phyloP scores from a whole-genome alignment of 2,113 vertebrate genomes.

The Centropristis striata region DNA sequence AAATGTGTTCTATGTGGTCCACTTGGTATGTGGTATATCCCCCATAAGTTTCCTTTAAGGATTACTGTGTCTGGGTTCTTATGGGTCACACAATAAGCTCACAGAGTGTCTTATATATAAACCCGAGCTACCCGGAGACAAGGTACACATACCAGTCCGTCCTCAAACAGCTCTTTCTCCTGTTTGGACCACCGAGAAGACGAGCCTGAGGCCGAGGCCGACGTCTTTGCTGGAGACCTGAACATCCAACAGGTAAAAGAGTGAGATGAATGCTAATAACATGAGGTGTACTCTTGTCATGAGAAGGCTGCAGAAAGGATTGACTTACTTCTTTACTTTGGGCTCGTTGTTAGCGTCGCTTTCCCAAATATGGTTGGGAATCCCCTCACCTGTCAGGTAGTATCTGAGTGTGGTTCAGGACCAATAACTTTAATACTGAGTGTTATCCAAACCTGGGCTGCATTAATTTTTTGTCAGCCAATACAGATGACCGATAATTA shows the following conservation, averaged over 20 bases:
- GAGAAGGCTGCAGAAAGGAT: background rate
- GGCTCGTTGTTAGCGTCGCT: conserved; percentile 77
- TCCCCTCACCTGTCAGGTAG: conserved; percentile 86
- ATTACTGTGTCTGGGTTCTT: too few relatives aligned
- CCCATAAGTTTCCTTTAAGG: too few relatives aligned
- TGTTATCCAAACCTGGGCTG: too few relatives aligned
- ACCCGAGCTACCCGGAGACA: background rate
- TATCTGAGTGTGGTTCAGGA: conserved; percentile 79
- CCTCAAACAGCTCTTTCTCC: conserved; percentile 95
- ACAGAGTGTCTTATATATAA: background rate
- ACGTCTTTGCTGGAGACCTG: conserved; percentile 85
- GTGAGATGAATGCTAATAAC: background rate
- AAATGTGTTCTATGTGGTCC: too few relatives aligned
- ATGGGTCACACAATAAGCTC: background rate
- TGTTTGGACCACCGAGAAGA: conserved; percentile 91
- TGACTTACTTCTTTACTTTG: conserved; percentile 90
- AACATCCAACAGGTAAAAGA: background rate
- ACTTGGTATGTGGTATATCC: too few relatives aligned
- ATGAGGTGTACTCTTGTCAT: background rate
- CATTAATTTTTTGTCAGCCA: too few relatives aligned
- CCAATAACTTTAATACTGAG: conserved; percentile 32
- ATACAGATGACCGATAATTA: too few relatives aligned
- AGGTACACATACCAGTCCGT: conserved; percentile 89
- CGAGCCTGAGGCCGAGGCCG: conserved; percentile 75
- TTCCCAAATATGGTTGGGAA: conserved; percentile 88